A percentile compares a stretch with the other conserved stretches of the same genome.
Conservation (phyloP, 2,888 invertebrate species). For the Lymantria monacha region DNA sequence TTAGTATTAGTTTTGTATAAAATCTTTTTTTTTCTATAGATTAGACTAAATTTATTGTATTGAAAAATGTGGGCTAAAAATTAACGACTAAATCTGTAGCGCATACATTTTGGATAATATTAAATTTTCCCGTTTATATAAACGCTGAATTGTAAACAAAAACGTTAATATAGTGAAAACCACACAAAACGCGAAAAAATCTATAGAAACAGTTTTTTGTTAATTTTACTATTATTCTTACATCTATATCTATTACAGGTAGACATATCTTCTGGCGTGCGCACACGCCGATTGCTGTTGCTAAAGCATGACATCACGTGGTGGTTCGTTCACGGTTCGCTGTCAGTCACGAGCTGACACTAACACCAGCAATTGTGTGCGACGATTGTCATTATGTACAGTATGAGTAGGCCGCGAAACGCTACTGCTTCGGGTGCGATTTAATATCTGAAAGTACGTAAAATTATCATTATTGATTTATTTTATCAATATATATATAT, state of each 20-base stretch:
- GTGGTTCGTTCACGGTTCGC: constrained; percentile 44
- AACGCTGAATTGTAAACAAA: too few relatives aligned
- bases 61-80: too few relatives aligned
- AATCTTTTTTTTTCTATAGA: too few relatives aligned
- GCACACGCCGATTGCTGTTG: constrained; percentile 34
- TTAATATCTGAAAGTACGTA: constrained; percentile 53
- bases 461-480: not conserved
- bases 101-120: too few relatives aligned
- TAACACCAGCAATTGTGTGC: constrained; percentile 64
- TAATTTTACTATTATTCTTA: not conserved
- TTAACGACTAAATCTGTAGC: too few relatives aligned
- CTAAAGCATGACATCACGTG: constrained; percentile 74
- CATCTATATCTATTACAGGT: not conserved
- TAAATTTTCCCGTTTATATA: too few relatives aligned
- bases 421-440: constrained; percentile 65
- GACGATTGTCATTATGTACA: constrained; percentile 46
- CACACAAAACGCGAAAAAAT: too few relatives aligned
- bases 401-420: constrained; percentile 44
- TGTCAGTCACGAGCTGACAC: constrained; percentile 68
- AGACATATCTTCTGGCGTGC: constrained; percentile 1
- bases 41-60: too few relatives aligned
- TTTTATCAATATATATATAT: not conserved
- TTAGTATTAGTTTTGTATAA: too few relatives aligned
- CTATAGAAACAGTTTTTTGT: too few relatives aligned
- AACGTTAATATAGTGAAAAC: too few relatives aligned